Conservation (phyloP, 2,888 invertebrate species). For the Conistra vaccinii region DNA sequence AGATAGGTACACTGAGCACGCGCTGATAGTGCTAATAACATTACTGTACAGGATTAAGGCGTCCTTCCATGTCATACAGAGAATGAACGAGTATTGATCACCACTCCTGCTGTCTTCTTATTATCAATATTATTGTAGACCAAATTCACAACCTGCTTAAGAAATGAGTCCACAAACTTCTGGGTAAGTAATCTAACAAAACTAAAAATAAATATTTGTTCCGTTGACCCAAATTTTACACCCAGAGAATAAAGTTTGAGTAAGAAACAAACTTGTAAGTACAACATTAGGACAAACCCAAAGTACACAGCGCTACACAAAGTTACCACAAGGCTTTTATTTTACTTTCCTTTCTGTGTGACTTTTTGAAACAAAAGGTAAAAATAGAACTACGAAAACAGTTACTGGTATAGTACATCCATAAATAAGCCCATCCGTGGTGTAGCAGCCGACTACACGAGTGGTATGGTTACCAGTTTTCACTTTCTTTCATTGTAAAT, state of each 20-base stretch:
- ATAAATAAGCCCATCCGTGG: too few relatives aligned
- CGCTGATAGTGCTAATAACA: too few relatives aligned
- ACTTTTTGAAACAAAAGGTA: slow-evolving; percentile 6
- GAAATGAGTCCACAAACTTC: neutral
- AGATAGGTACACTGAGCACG: too few relatives aligned
- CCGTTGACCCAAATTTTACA: slow-evolving; percentile 28
- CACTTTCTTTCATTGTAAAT: neutral
- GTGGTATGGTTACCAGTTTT: neutral
- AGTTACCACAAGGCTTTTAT: slow-evolving; percentile 18
- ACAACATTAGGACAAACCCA: slow-evolving; percentile 33
- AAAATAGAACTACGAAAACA: slow-evolving; percentile 3
- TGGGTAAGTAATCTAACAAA: neutral
- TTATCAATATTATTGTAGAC: neutral
- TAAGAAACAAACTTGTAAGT: slow-evolving; percentile 41
- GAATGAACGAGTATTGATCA: neutral
- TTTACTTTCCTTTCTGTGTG: slow-evolving; percentile 6
- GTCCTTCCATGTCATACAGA: neutral
- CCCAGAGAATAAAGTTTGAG: slow-evolving; percentile 36
- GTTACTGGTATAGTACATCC: neutral
- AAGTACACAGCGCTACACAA: slow-evolving; percentile 19
- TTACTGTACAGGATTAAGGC: neutral
- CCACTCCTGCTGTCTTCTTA: neutral
- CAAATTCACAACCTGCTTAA: neutral
- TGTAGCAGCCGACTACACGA: too few relatives aligned
- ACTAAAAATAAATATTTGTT: slow-evolving; percentile 37